Evolutionary conservation across 2,888 invertebrate species (phyloP), one percentile per base, ranked within the genome.

Genomic region (Peribatodes rhomboidaria): DNA sequence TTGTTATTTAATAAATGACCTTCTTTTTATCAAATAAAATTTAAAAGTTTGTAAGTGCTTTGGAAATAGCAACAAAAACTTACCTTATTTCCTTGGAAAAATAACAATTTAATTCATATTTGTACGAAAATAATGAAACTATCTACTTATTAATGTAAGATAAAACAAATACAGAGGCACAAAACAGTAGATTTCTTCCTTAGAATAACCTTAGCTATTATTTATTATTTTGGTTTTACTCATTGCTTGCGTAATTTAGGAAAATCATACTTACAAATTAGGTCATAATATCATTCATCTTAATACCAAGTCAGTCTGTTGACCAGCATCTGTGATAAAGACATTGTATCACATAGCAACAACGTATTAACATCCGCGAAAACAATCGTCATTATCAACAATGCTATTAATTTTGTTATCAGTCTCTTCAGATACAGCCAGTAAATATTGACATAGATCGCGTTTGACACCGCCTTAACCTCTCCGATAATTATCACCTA

Each of bases 391-490:
- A 69, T 67, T 79, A 83, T 82, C 79, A 77, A 76, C 74, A 74
- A 83, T 77, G 71, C 80, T 77, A 83, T 84, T 79, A 81, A 79
- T 72, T 79, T 64, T 73, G 75, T 79, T 78, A 84, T 78, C 76
- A 72, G 66, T 52, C 69, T 65, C 41, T 61, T 58, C 50, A 65
- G 78, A 78, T 79, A 73, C 35, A 61, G 76, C 77, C 78, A 82
- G 86, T 85, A 89, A 90, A 90, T 92, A 91, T 92, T 92, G 91
- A 92, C 92, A 88, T 84, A 88, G 84, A 87, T 89, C 84, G 70
- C 69, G 73, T 67, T 66, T 87, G 90, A 90, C 88, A 87, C 80
- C 81, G 81, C 90, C 91, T 92, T 92, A 90, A 91, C 92, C 92
- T 83, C 73, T 79, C 66, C 69, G 74, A 77, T 74, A 78, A 78